Conservation (phyloP, 2,888 invertebrate genomes). For the Agrypnus murinus region DNA sequence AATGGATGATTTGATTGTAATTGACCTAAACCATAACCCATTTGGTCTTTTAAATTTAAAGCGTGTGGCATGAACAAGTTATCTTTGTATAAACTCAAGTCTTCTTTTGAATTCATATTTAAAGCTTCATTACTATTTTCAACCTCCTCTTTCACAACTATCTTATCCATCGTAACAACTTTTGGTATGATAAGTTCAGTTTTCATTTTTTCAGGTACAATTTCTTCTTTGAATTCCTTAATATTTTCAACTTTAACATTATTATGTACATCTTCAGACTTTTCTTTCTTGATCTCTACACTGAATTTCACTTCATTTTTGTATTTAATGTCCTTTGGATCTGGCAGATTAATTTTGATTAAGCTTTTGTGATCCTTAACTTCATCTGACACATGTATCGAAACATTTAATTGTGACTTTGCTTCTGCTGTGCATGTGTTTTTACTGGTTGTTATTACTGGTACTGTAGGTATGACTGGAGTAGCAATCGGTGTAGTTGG, state of each 20-base stretch:
- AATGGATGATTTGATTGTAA: slow-evolving; percentile 60
- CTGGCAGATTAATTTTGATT: slow-evolving; percentile 66
- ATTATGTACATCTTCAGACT: slow-evolving; percentile 57
- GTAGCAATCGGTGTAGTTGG: slow-evolving; percentile 42
- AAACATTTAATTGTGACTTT: slow-evolving; percentile 68
- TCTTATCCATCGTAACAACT: slow-evolving; percentile 74
- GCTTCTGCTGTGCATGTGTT: slow-evolving; percentile 52
- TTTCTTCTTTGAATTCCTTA: slow-evolving; percentile 61
- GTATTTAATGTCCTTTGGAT: slow-evolving; percentile 58
- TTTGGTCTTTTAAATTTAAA: slow-evolving; percentile 61
- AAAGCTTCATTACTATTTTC: slow-evolving; percentile 65
- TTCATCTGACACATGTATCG: slow-evolving; percentile 69
- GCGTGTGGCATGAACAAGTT: slow-evolving; percentile 64
- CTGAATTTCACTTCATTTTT: slow-evolving; percentile 57
- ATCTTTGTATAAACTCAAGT: slow-evolving; percentile 60
- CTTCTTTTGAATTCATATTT: slow-evolving; percentile 60
- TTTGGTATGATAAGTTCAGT: slow-evolving; percentile 79
- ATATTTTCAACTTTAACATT: slow-evolving; percentile 48
- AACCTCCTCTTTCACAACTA: slow-evolving; percentile 68
- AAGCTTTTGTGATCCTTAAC: slow-evolving; percentile 69
- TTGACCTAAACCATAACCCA: slow-evolving; percentile 60
- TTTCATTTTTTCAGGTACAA: slow-evolving; percentile 72
- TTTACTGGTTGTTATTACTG: slow-evolving; percentile 61
- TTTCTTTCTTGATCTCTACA: slow-evolving; percentile 52
- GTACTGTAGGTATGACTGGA: slow-evolving; percentile 60